Evolutionary conservation across 2,113 vertebrate genomes (phyloP).

Genomic region (Crotalus horridus): DNA sequence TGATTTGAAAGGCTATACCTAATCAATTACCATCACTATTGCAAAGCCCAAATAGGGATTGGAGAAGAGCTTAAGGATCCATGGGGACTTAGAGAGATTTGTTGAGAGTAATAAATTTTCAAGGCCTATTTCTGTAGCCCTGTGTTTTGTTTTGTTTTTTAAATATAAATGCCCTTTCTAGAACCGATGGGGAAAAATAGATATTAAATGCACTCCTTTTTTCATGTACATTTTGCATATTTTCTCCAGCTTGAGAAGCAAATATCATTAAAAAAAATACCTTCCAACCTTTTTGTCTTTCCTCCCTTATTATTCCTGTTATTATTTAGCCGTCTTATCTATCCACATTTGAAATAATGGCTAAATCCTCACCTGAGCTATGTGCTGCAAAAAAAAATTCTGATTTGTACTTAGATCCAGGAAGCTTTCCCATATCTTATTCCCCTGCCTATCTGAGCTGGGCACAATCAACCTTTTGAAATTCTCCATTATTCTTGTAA

Average conservation of each 20-base stretch:
- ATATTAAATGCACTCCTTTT: background rate
- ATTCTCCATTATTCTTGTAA: background rate
- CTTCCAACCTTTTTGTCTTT: background rate
- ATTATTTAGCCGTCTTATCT: background rate
- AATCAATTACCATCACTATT: constrained; percentile 45
- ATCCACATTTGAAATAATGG: background rate
- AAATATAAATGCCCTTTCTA: background rate
- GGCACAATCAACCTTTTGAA: background rate
- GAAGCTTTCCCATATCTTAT: background rate
- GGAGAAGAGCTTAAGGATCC: background rate
- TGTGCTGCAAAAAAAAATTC: no score
- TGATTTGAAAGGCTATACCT: constrained; percentile 43
- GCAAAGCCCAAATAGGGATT: background rate
- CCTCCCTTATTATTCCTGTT: background rate
- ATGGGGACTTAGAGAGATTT: background rate
- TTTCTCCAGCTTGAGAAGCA: background rate
- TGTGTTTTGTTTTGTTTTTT: background rate
- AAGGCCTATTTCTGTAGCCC: background rate
- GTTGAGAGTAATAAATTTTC: background rate
- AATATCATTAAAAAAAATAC: background rate
- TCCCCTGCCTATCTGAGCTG: background rate
- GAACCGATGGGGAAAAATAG: background rate
- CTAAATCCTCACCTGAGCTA: background rate
- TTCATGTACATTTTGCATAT: background rate
- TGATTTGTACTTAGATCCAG: background rate